Evolutionary conservation across 2,888 invertebrate species (phyloP).

Genomic region (Tethea ocularis): DNA sequence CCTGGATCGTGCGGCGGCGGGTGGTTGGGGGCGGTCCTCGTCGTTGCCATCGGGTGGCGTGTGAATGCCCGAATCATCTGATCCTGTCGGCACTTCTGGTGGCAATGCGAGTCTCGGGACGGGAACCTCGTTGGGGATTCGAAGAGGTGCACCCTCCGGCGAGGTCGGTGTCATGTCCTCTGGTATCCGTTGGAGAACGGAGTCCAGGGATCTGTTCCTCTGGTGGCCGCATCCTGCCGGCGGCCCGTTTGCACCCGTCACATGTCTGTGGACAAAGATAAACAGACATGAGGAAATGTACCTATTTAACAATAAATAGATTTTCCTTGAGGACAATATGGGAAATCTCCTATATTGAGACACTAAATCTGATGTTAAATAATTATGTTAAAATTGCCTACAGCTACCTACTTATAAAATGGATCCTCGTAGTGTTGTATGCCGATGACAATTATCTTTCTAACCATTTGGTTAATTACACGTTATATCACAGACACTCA

Average conservation of each 20-base stretch:
- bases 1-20: slow-evolving; percentile 85
- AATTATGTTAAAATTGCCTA: neutral
- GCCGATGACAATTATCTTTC: slow-evolving; percentile 76
- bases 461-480: slow-evolving; percentile 68
- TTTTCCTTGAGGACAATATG: slow-evolving; percentile 25
- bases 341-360: neutral
- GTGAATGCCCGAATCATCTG: slow-evolving; percentile 91
- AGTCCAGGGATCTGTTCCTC: slow-evolving; percentile 95
- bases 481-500: slow-evolving; percentile 47
- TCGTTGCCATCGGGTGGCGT: slow-evolving; percentile 73
- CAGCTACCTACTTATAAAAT: slow-evolving; percentile 71
- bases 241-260: slow-evolving; percentile 75
- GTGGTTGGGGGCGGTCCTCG: slow-evolving; percentile 78
- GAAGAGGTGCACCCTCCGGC: slow-evolving; percentile 72
- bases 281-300: slow-evolving; percentile 35
- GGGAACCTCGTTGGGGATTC: slow-evolving; percentile 63
- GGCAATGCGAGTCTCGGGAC: slow-evolving; percentile 84
- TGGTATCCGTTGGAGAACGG: slow-evolving; percentile 94
- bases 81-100: slow-evolving; percentile 84
- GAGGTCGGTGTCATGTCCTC: slow-evolving; percentile 88
- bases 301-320: slow-evolving; percentile 9
- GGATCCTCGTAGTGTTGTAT: slow-evolving; percentile 78
- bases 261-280: slow-evolving; percentile 73
- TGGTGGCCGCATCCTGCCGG: slow-evolving; percentile 88
- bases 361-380: neutral